A percentile compares a stretch with the other conserved stretches of the same genome.
Conservation (phyloP, 1,140 invertebrate genomes). For the Drosophila repleta region DNA sequence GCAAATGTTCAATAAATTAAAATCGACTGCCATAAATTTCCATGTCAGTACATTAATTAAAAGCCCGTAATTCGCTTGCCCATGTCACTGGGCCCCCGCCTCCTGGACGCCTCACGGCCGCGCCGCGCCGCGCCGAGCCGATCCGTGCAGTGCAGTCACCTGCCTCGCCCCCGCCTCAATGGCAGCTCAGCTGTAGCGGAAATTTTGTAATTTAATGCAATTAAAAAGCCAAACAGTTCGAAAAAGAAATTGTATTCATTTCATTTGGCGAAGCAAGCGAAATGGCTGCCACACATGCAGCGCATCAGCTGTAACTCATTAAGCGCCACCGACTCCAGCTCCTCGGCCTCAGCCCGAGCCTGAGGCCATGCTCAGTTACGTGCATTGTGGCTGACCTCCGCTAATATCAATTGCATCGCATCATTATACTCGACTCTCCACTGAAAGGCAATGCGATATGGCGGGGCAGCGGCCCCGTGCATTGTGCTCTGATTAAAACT, state of each 20-base stretch:
- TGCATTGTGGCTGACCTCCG: too few species aligned
- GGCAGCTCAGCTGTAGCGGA: conserved; percentile 25
- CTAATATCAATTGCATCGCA: too few species aligned
- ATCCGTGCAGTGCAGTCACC: conserved; percentile 19
- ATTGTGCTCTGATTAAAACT: too few species aligned
- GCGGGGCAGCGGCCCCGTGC: too few species aligned
- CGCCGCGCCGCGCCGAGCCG: too few species aligned
- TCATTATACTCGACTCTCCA: too few species aligned
- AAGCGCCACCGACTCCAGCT: too few species aligned
- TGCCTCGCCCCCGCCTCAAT: not conserved
- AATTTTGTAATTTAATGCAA: conserved; percentile 60
- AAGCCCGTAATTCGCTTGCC: conserved; percentile 73
- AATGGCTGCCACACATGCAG: too few species aligned
- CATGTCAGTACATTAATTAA: conserved; percentile 83
- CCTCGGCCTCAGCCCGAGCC: too few species aligned
- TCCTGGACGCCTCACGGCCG: not conserved
- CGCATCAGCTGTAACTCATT: too few species aligned
- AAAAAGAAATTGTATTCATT: conserved; percentile 9
- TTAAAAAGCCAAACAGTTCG: conserved; percentile 42
- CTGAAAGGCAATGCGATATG: too few species aligned
- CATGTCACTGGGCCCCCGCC: conserved; percentile 55
- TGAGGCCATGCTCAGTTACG: too few species aligned
- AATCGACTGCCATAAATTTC: conserved; percentile 82
- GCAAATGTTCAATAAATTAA: conserved; percentile 78
- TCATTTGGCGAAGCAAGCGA: conserved; percentile 4